Percentiles rank a stretch among this genome's conserved stretches.
phyloP scores from a whole-genome alignment of 2,113 vertebrate genomes.

The Zosterops lateralis region DNA sequence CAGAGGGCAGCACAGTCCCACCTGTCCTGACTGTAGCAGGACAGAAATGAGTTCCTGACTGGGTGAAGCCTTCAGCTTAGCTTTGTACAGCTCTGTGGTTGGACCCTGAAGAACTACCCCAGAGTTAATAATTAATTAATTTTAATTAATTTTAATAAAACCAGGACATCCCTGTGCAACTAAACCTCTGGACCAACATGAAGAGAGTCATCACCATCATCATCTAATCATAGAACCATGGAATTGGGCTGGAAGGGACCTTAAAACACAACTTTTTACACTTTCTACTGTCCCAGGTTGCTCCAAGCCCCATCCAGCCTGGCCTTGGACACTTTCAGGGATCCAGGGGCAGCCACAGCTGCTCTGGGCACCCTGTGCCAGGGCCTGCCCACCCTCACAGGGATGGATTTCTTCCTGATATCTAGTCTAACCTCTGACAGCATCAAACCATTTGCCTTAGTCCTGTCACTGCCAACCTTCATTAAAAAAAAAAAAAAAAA shows the following conservation, averaged over 20 bases:
- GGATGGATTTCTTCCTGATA: background rate
- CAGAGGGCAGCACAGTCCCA: background rate
- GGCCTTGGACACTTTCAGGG: fast-evolving
- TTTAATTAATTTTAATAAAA: background rate
- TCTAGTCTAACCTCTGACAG: no score
- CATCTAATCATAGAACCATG: background rate
- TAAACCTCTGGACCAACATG: background rate
- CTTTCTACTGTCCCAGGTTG: fast-evolving
- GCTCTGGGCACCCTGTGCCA: background rate
- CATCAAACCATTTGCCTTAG: background rate
- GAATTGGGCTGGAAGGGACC: background rate
- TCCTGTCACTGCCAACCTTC: background rate
- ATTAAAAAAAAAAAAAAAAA: background rate
- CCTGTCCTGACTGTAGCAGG: background rate
- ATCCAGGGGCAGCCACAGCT: background rate
- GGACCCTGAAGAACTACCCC: background rate
- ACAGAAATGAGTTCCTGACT: background rate
- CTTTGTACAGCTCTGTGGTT: background rate
- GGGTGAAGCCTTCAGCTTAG: background rate
- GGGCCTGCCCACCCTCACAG: fast-evolving
- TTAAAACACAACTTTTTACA: background rate
- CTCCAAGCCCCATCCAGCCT: background rate
- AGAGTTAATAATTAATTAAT: background rate
- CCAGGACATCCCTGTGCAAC: fast-evolving
- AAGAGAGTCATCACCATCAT: background rate